phyloP scores from a whole-genome alignment of 2,797 vertebrate species.

The Anguilla obscura region DNA sequence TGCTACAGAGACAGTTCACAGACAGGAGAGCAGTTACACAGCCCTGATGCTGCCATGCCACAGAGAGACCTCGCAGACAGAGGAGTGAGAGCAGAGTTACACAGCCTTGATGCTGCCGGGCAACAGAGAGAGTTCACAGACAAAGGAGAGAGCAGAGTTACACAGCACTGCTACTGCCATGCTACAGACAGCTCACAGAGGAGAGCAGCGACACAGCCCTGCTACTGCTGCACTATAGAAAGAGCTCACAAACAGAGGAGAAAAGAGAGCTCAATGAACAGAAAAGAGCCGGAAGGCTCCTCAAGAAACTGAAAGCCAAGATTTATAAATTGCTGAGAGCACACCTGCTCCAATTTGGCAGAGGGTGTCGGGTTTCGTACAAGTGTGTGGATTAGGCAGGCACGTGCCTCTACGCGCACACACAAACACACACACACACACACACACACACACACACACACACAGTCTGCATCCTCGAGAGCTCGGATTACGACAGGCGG shows the following conservation, averaged over 20 bases:
- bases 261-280: neutral
- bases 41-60: too few species aligned
- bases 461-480: neutral
- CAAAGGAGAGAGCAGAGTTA: neutral
- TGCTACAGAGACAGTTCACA: neutral
- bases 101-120: too few species aligned
- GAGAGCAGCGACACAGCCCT: too few species aligned
- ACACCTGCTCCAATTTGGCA: neutral
- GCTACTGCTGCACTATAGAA: too few species aligned
- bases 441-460: neutral
- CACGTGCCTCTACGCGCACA: neutral
- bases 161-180: too few species aligned
- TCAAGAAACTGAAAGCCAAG: conserved; percentile 44
- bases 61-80: too few species aligned
- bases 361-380: neutral
- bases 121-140: too few species aligned
- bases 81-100: too few species aligned
- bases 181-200: neutral
- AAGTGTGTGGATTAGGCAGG: neutral
- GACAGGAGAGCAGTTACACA: too few species aligned
- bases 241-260: neutral
- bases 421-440: too few species aligned
- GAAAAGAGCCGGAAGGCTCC: neutral
- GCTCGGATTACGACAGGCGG: neutral
- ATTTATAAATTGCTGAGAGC: neutral